A percentile compares a stretch with the other conserved stretches of the same genome.
Evolutionary conservation across 1,140 invertebrate species (phyloP).

Genomic region (Neoseiulus cucumeris): DNA sequence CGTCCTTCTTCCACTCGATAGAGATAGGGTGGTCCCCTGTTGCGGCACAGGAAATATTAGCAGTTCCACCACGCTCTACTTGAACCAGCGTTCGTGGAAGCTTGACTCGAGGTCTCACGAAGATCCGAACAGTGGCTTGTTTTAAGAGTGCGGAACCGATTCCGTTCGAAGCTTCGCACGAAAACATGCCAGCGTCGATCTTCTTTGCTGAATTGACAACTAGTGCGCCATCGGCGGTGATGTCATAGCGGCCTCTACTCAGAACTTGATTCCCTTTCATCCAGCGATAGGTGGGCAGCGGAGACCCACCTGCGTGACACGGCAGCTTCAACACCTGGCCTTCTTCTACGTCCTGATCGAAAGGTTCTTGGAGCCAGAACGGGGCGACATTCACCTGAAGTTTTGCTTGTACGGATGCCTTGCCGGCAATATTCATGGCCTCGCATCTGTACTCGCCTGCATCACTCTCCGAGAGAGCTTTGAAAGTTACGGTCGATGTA

Average conservation of each 20-base stretch:
- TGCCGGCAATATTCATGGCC: neutral
- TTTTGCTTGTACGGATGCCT: neutral
- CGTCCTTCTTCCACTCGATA: neutral
- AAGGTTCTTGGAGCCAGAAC: neutral
- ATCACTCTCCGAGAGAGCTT: neutral
- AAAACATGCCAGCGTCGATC: conserved; percentile 1
- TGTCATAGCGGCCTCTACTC: conserved; percentile 7
- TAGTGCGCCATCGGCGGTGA: conserved; percentile 3
- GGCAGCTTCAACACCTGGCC: neutral
- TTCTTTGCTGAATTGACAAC: neutral
- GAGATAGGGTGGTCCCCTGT: neutral
- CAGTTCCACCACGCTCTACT: neutral
- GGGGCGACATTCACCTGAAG: conserved; percentile 1
- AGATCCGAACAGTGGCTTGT: conserved; percentile 3
- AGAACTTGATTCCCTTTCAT: neutral
- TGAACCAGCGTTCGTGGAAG: neutral
- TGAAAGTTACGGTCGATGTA: neutral
- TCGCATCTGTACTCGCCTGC: neutral
- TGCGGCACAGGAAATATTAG: neutral
- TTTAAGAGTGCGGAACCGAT: conserved; percentile 1
- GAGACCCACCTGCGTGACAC: neutral
- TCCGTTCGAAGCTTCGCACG: neutral
- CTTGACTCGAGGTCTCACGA: neutral
- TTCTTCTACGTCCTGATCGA: neutral
- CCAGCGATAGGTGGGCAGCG: neutral